A percentile compares a stretch with the other conserved stretches of the same genome.
Evolutionary conservation across 1,140 invertebrate species (phyloP).

Genomic region (Drosophila saltans): DNA sequence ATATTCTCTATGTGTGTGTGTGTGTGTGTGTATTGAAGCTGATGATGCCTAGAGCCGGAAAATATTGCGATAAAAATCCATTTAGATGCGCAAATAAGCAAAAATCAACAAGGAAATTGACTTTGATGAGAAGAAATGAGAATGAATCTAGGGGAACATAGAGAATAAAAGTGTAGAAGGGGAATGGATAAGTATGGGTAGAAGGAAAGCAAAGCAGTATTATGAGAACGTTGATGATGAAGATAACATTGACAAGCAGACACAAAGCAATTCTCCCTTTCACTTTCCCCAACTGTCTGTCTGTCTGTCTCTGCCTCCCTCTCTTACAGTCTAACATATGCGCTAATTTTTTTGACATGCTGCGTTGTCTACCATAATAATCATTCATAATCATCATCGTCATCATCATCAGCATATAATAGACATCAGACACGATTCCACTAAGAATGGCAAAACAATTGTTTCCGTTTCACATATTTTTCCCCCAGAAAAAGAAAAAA

Average conservation of each 20-base stretch:
- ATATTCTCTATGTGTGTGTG: slow-evolving; percentile 7
- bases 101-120: slow-evolving; percentile 79
- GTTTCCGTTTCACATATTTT: slow-evolving; percentile 16
- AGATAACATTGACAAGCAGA: slow-evolving; percentile 4
- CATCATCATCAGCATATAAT: slow-evolving; percentile 18
- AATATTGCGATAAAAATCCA: slow-evolving; percentile 80
- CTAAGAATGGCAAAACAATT: slow-evolving; percentile 15
- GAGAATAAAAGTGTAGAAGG: slow-evolving; percentile 8
- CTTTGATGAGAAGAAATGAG: slow-evolving; percentile 64
- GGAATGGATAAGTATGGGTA: neutral
- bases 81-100: slow-evolving; percentile 80
- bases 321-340: slow-evolving; percentile 23
- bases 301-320: neutral
- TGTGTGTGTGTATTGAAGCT: slow-evolving; percentile 32
- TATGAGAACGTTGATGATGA: slow-evolving; percentile 1
- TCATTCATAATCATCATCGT: slow-evolving; percentile 14
- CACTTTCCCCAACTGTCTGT: neutral
- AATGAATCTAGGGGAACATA: slow-evolving; percentile 21
- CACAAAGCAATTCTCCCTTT: neutral
- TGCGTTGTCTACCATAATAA: slow-evolving; percentile 17
- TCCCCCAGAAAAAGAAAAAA: slow-evolving; percentile 6
- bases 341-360: slow-evolving; percentile 41
- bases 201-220: neutral
- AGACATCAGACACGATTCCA: slow-evolving; percentile 5
- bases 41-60: slow-evolving; percentile 64